A percentile compares a stretch with the other conserved stretches of the same genome.
Conservation (phyloP, 2,113 vertebrate species). For the Castor canadensis region DNA sequence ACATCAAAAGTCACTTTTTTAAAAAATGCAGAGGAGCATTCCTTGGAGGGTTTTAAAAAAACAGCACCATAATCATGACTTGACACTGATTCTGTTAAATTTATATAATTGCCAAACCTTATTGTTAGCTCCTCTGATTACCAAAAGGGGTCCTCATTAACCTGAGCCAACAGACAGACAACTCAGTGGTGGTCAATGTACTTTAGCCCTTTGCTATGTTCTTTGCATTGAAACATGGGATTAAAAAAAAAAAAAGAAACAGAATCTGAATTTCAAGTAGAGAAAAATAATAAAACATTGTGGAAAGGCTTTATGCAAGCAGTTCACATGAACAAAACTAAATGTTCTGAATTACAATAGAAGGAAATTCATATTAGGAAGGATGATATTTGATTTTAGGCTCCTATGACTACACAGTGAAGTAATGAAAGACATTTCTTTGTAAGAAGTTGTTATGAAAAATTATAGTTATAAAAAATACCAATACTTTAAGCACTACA, state of each 20-base stretch:
- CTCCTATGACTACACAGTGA: not conserved
- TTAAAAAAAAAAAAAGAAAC: constrained; percentile 29
- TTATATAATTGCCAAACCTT: constrained; percentile 35
- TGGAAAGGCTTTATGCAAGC: constrained; percentile 22
- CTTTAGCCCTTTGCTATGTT: constrained; percentile 28
- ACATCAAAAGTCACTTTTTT: constrained; percentile 10
- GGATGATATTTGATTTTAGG: constrained; percentile 3
- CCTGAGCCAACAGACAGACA: constrained; percentile 42
- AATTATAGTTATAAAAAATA: not conserved
- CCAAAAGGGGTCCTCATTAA: constrained; percentile 1
- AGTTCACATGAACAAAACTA: constrained; percentile 43
- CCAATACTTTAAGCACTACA: not conserved
- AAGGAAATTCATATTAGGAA: constrained; percentile 33
- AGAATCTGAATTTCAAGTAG: constrained; percentile 60
- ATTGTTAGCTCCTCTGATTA: constrained; percentile 28
- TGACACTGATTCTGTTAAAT: not conserved
- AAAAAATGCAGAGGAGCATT: constrained; percentile 22
- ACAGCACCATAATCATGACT: not conserved
- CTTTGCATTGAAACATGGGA: constrained; percentile 3
- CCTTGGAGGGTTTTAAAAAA: constrained; percentile 41
- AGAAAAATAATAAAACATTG: constrained; percentile 30
- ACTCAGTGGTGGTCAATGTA: not conserved
- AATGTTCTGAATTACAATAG: not conserved
- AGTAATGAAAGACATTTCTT: constrained; percentile 5
- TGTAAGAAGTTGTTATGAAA: not conserved